These are phyloP conservation scores for Xestia ashworthii DNA, from an alignment of 2,888 invertebrate species.

Conservation along the genomic window DNA sequence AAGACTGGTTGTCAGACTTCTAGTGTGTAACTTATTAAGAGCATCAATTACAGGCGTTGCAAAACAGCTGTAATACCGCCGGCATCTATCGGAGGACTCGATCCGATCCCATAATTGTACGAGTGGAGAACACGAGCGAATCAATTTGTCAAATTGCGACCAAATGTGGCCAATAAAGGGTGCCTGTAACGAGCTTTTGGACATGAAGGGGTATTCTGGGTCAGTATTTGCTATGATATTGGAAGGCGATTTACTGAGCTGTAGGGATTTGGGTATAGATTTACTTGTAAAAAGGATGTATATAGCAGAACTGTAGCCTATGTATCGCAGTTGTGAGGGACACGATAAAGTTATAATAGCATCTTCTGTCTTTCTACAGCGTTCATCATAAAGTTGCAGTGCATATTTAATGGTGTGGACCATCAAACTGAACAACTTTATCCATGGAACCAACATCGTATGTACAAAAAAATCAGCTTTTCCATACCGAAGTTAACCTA, in stretches of 20 bases:
- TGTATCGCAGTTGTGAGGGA: neutral
- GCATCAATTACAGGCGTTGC: slow-evolving; percentile 50
- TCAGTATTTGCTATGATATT: slow-evolving; percentile 17
- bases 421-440: neutral
- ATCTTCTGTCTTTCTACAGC: neutral
- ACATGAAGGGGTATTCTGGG: slow-evolving; percentile 65
- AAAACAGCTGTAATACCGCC: slow-evolving; percentile 50
- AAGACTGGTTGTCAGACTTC: too few species aligned
- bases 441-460: neutral
- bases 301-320: neutral
- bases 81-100: slow-evolving; percentile 61
- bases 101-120: slow-evolving; percentile 73
- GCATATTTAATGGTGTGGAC: neutral
- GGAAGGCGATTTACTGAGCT: slow-evolving; percentile 18
- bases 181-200: slow-evolving; percentile 66
- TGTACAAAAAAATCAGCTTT: too few species aligned
- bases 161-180: slow-evolving; percentile 74
- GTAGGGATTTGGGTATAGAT: neutral
- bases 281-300: neutral
- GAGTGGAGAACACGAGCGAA: slow-evolving; percentile 72
- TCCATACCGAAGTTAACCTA: neutral
- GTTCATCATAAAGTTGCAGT: neutral
- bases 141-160: slow-evolving; percentile 79
- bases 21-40: slow-evolving; percentile 11
- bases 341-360: neutral